Evolutionary conservation across 2,113 vertebrate species (phyloP), one percentile per base, ranked within the genome.

Genomic region (Bujurquina vittata): DNA sequence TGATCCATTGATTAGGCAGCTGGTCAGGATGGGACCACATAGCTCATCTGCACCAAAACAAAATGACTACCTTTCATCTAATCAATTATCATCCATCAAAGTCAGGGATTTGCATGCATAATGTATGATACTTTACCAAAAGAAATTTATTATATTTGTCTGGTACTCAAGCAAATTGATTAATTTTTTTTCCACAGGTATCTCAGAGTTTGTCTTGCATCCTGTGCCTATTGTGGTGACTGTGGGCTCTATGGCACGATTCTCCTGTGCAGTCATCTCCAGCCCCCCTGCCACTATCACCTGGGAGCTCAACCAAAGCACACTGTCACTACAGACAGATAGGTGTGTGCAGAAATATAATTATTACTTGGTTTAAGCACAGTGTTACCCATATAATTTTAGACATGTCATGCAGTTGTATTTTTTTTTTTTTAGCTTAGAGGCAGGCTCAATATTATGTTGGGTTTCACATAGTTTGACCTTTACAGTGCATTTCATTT

Each of bases 291-390:
- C 97, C 26, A 88, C 95, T 77, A 96, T 99, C 91, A 98, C 97
- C 10, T 99, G 98, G 98, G 97, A 99, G 89, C 90, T 97, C 62
- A 98, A 99, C 90, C 96, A 97, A 89, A 99, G 96, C 79, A 60
- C 93, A 58, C 88, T 99, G 17, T 96, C 97, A 43, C 65, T 96
- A 58, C 91, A 94, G 26, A 91, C 94, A 76, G 96, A 98, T 90
- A 98, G 98, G 98, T 99, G 95, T 11, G 29, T n/a, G 18, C 60
- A 40, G 3, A 62, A 12, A 22, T 1, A 57, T 10, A 10, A 65
- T 52, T 72, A 54, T 72, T 8, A 52, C 35, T 52, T 3, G 43
- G 60, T 82, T 76, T 54, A 62, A 33, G 46, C 55, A 55, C 17
- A 43, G 2, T 15, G 18, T 2, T 62, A 7, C 43, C 0, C 12